A percentile compares a stretch with the other conserved stretches of the same genome.
Evolutionary conservation across 2,113 vertebrate species (phyloP).

Genomic region (Lynx canadensis): DNA sequence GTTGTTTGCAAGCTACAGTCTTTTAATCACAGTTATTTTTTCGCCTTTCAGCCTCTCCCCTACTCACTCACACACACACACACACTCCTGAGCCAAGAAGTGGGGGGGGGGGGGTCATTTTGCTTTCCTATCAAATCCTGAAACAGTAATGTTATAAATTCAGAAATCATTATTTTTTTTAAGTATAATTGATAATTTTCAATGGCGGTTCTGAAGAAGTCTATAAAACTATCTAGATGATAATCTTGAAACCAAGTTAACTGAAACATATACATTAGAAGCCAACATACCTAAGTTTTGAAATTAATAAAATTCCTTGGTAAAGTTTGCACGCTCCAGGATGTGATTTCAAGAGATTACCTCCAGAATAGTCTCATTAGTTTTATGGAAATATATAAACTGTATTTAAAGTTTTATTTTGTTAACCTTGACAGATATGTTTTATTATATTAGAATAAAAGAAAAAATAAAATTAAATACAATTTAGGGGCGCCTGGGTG

Average conservation of each 20-base stretch:
- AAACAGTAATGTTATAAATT: neutral
- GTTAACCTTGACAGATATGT: neutral
- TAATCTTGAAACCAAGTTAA: slow-evolving; percentile 3
- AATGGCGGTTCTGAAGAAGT: neutral
- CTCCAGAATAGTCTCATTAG: neutral
- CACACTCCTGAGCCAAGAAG: neutral
- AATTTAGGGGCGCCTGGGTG: too few relatives aligned
- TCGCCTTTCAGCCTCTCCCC: neutral
- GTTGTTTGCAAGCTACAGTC: neutral
- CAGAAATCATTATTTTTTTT: neutral
- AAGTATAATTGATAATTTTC: neutral
- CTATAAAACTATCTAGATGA: neutral
- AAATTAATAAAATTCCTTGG: neutral
- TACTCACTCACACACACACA: neutral
- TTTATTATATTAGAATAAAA: slow-evolving; percentile 32
- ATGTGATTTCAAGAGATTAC: neutral
- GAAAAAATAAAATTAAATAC: neutral
- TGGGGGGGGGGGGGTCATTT: neutral
- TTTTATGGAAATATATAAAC: neutral
- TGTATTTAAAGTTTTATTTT: slow-evolving; percentile 26
- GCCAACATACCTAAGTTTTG: neutral
- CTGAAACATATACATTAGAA: neutral
- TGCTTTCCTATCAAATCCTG: neutral
- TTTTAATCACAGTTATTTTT: neutral
- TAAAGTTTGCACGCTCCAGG: neutral